Evolutionary conservation across 2,797 vertebrate species (phyloP).

Genomic region (Sebastes cheni): DNA sequence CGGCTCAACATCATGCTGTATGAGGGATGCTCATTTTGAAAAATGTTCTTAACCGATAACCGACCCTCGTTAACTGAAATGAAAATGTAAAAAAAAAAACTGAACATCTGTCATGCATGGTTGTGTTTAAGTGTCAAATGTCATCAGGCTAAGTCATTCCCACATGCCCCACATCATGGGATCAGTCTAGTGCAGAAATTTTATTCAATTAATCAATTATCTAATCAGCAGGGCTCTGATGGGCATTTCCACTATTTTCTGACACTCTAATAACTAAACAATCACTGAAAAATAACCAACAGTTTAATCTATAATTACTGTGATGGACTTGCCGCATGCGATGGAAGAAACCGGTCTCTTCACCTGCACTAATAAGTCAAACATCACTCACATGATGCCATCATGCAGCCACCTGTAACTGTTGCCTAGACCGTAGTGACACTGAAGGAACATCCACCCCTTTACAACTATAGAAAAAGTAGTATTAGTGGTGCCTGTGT

Average conservation of each 20-base stretch:
- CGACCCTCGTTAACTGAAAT: too few species aligned
- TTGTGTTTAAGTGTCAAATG: background rate
- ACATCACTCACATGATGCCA: background rate
- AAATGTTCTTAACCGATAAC: too few species aligned
- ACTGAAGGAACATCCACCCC: background rate
- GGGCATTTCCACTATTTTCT: background rate
- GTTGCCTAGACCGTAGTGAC: too few species aligned
- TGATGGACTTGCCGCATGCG: background rate
- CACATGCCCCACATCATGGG: background rate
- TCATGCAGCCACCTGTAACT: background rate
- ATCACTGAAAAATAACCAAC: background rate
- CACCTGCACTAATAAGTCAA: background rate
- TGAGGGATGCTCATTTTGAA: too few species aligned
- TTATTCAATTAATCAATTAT: background rate
- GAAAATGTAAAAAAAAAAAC: background rate
- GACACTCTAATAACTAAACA: background rate
- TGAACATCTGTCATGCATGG: background rate
- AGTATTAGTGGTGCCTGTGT: background rate
- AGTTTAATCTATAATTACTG: background rate
- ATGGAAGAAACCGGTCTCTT: background rate
- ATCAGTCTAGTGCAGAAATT: background rate
- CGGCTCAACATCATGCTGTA: too few species aligned
- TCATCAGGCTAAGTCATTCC: background rate
- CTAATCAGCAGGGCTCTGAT: background rate
- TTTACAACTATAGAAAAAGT: too few species aligned